Evolutionary conservation across 2,888 invertebrate species (phyloP).

Genomic region (Chorisops tibialis): DNA sequence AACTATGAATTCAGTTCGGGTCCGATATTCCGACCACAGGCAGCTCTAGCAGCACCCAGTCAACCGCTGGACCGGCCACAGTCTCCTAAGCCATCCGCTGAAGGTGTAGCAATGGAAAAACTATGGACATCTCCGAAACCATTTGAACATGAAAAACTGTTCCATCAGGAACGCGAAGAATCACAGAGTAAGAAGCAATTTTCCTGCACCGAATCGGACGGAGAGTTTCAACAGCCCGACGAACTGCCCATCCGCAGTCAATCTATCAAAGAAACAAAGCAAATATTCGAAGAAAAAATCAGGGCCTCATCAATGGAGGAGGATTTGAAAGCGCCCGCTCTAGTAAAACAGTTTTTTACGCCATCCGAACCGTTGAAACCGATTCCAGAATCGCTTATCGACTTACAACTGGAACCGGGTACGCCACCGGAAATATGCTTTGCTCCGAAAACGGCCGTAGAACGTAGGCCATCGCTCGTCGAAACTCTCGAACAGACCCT

Average conservation of each 20-base stretch:
- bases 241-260: constrained; percentile 42
- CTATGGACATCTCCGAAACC: constrained; percentile 57
- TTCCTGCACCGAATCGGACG: constrained; percentile 12
- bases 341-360: constrained; percentile 52
- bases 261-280: constrained; percentile 42
- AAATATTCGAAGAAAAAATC: constrained; percentile 40
- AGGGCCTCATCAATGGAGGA: constrained; percentile 40
- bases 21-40: constrained; percentile 50
- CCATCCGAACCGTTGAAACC: constrained; percentile 39
- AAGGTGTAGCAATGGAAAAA: constrained; percentile 66
- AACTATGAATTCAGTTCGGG: constrained; percentile 43
- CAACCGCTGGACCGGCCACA: constrained; percentile 48
- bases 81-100: constrained; percentile 60
- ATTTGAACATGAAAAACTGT: constrained; percentile 39
- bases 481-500: constrained; percentile 58
- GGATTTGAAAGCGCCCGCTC: constrained; percentile 54
- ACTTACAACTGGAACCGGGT: constrained; percentile 61
- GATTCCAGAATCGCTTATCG: constrained; percentile 53
- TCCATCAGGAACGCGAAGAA: constrained; percentile 1
- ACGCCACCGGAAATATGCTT: constrained; percentile 66
- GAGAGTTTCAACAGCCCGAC: constrained; percentile 43
- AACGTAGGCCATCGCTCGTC: constrained; percentile 56
- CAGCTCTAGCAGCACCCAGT: constrained; percentile 42
- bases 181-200: constrained; percentile 14
- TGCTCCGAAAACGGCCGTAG: constrained; percentile 55